Percentiles rank a stretch among this genome's conserved stretches.
These are phyloP conservation scores for Porites lobata DNA, from an alignment of 92 coral and sea anemone species.

Conservation along the genomic window DNA sequence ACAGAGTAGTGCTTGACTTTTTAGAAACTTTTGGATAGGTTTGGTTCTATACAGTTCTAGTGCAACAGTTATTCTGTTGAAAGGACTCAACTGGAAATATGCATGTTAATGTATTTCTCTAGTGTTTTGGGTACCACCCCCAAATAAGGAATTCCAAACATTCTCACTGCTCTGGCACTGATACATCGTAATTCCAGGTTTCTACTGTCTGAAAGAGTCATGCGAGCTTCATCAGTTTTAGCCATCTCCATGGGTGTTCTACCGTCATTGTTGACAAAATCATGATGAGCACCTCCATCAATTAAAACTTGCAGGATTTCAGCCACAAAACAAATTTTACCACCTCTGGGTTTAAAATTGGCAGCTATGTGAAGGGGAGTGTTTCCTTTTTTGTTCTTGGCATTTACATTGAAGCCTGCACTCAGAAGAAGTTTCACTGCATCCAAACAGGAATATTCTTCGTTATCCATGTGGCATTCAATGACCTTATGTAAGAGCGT, in stretches of 20 bases:
- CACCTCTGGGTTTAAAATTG: too few species aligned
- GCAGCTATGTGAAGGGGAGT: too few species aligned
- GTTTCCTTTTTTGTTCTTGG: too few species aligned
- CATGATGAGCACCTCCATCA: constrained; percentile 60
- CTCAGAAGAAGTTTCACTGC: constrained; percentile 58
- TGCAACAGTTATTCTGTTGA: too few species aligned
- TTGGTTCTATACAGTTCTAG: too few species aligned
- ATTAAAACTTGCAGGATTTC: constrained; percentile 37
- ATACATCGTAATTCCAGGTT: constrained; percentile 63
- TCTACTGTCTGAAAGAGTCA: constrained; percentile 44
- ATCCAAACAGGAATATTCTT: constrained; percentile 12
- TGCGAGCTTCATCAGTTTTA: constrained; percentile 49
- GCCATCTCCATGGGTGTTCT: constrained; percentile 67
- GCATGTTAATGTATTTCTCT: constrained; percentile 70
- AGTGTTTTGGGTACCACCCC: constrained; percentile 77
- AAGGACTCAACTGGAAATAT: constrained; percentile 4
- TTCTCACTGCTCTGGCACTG: constrained; percentile 69
- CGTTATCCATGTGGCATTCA: too few species aligned
- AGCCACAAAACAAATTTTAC: neutral
- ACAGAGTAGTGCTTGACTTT: too few species aligned
- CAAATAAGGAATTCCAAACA: constrained; percentile 48
- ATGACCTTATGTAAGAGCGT: constrained; percentile 66
- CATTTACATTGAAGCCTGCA: too few species aligned
- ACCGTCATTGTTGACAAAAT: constrained; percentile 56
- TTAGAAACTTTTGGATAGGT: too few species aligned